Conservation (phyloP, 2,888 invertebrate genomes). For the Siphonodentalium dalli region DNA sequence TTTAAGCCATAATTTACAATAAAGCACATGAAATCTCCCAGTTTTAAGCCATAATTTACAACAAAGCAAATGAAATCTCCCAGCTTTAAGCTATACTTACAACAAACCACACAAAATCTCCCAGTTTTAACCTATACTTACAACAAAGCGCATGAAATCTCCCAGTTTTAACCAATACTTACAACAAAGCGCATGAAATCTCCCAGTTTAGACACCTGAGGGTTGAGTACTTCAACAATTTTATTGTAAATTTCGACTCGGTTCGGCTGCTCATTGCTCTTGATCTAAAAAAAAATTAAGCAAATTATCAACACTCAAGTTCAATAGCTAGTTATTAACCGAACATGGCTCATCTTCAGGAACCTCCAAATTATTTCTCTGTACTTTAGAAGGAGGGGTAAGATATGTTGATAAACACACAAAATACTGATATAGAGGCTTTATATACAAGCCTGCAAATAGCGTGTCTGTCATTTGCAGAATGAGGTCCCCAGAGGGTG, state of each 20-base stretch:
- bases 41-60: too few relatives aligned
- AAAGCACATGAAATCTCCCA: constrained; percentile 99
- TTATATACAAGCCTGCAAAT: too few relatives aligned
- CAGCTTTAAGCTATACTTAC: too few relatives aligned
- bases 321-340: too few relatives aligned
- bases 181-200: constrained; percentile 99
- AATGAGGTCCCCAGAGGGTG: too few relatives aligned
- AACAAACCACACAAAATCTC: not conserved
- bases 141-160: constrained; percentile 99
- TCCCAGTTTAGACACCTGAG: constrained; percentile 94
- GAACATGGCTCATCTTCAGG: too few relatives aligned
- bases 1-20: too few relatives aligned
- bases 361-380: too few relatives aligned
- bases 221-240: constrained; percentile 95
- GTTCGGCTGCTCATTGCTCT: constrained; percentile 98
- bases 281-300: constrained; percentile 75
- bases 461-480: too few relatives aligned
- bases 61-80: not conserved
- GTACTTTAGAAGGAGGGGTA: too few relatives aligned
- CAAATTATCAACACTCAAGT: not conserved
- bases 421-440: too few relatives aligned
- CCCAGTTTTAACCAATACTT: constrained; percentile 34
- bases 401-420: too few relatives aligned
- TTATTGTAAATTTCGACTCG: constrained; percentile 97
- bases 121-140: constrained; percentile 60